Evolutionary conservation across 2,888 invertebrate genomes (phyloP).

Genomic region (Polyommatus icarus): DNA sequence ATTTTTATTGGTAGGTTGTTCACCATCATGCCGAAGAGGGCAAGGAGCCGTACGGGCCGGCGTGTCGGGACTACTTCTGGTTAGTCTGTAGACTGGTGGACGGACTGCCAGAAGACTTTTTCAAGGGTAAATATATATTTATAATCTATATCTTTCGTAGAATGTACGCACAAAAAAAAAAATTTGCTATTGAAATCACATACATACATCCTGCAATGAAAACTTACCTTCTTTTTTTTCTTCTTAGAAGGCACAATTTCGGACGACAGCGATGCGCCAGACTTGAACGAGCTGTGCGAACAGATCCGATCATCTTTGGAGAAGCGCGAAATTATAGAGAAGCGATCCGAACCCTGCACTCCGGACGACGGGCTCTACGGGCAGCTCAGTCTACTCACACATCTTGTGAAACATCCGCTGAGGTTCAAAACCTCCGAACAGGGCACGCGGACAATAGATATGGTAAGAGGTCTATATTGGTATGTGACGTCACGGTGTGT

Average conservation of each 20-base stretch:
- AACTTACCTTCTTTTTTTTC: neutral
- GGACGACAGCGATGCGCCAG: slow-evolving; percentile 73
- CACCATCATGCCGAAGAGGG: slow-evolving; percentile 86
- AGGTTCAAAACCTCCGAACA: slow-evolving; percentile 90
- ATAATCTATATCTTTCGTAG: no score
- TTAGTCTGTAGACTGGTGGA: slow-evolving; percentile 93
- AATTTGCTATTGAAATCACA: no score
- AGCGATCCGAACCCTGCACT: slow-evolving; percentile 86
- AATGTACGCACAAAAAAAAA: no score
- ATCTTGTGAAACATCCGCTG: slow-evolving; percentile 93
- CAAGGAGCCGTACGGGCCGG: slow-evolving; percentile 97
- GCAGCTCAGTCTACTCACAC: slow-evolving; percentile 91
- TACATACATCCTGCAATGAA: no score
- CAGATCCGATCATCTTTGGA: slow-evolving; percentile 88
- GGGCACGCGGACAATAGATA: slow-evolving; percentile 84
- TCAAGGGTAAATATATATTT: slow-evolving; percentile 77
- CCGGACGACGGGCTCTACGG: slow-evolving; percentile 96
- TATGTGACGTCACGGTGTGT: neutral
- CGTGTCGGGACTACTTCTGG: slow-evolving; percentile 97
- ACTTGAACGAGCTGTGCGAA: slow-evolving; percentile 86
- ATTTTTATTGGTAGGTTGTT: slow-evolving; percentile 58
- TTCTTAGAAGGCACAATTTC: slow-evolving; percentile 67
- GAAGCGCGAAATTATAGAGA: slow-evolving; percentile 90
- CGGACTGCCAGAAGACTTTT: slow-evolving; percentile 88
- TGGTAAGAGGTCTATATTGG: slow-evolving; percentile 60